These are phyloP conservation scores for Rhamnusium bicolor DNA, from an alignment of 2,888 invertebrate species.

Conservation along the genomic window DNA sequence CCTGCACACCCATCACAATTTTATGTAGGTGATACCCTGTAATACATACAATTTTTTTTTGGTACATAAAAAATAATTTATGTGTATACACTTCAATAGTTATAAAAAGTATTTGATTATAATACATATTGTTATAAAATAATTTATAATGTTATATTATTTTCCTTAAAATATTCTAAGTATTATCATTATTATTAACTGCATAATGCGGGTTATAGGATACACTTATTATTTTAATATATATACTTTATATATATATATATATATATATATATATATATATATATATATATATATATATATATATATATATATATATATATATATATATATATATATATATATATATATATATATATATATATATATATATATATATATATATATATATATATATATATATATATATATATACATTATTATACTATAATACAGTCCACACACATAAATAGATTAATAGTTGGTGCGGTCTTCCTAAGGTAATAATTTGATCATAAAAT, in stretches of 20 bases:
- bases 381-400: conserved; percentile 17
- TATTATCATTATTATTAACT: not conserved
- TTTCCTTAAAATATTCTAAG: not conserved
- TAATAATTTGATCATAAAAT: conserved; percentile 31
- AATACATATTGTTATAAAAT: not conserved
- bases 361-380: conserved; percentile 5
- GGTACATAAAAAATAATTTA: not conserved
- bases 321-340: conserved; percentile 13
- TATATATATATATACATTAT: not conserved
- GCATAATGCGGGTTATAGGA: conserved; percentile 14
- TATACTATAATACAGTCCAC: conserved; percentile 27
- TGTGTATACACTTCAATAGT: not conserved
- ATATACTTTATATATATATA: conserved; percentile 17
- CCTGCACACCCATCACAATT: not conserved
- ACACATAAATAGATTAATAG: conserved; percentile 24
- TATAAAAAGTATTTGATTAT: not conserved
- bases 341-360: conserved; percentile 5
- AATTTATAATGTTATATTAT: not conserved
- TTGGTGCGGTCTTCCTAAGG: conserved; percentile 25
- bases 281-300: conserved; percentile 14
- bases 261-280: not conserved
- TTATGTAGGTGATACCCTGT: no score
- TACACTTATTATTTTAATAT: conserved; percentile 13
- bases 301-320: conserved; percentile 2
- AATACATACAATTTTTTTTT: not conserved